phyloP scores from a whole-genome alignment of 2,888 invertebrate species.

The Hirtodrosophila cameraria region DNA sequence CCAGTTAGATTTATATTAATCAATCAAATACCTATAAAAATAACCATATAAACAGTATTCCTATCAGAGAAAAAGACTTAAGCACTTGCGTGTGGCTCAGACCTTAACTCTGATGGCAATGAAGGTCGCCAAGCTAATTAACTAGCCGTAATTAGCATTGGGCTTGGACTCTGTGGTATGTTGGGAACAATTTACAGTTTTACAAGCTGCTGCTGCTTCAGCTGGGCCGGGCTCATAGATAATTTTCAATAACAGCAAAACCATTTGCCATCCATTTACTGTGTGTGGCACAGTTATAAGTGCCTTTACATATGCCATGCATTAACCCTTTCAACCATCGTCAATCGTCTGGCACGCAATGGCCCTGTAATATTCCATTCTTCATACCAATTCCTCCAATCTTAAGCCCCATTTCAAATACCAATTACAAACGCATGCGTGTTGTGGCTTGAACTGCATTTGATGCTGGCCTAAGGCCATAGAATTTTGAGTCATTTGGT shows the following conservation, averaged over 20 bases:
- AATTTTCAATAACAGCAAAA: constrained; percentile 66
- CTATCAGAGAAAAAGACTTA: constrained; percentile 31
- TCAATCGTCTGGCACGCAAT: constrained; percentile 61
- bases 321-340: constrained; percentile 56
- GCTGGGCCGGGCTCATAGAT: constrained; percentile 55
- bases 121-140: constrained; percentile 72
- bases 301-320: constrained; percentile 34
- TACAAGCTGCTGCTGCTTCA: constrained; percentile 44
- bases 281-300: constrained; percentile 35
- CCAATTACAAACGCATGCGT: constrained; percentile 29
- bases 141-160: constrained; percentile 71
- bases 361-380: constrained; percentile 54
- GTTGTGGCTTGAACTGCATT: constrained; percentile 47
- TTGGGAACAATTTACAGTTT: constrained; percentile 64
- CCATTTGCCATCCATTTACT: constrained; percentile 44
- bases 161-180: constrained; percentile 22
- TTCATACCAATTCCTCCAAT: constrained; percentile 16
- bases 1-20: constrained; percentile 68
- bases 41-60: constrained; percentile 11
- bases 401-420: constrained; percentile 7
- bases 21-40: constrained; percentile 60
- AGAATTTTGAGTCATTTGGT: constrained; percentile 29
- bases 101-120: constrained; percentile 45
- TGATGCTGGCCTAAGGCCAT: constrained; percentile 42
- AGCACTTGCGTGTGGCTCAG: constrained; percentile 58